A percentile compares a stretch with the other conserved stretches of the same genome.
Evolutionary conservation across 2,888 invertebrate genomes (phyloP).

Genomic region (Philaethria dido): DNA sequence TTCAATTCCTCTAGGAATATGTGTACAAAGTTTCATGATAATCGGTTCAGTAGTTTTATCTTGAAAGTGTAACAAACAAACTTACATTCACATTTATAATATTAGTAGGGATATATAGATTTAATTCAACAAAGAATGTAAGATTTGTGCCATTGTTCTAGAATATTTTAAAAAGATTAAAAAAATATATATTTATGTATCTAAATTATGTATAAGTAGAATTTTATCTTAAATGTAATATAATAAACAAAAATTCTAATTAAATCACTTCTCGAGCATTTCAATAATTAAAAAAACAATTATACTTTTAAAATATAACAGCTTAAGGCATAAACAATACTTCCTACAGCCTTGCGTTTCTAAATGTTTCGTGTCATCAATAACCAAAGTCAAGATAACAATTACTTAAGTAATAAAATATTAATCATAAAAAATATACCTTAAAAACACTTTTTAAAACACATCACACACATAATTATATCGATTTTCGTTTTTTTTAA

Average conservation of each 20-base stretch:
- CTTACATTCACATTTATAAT: too few relatives aligned
- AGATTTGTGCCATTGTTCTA: background rate
- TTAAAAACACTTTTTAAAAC: background rate
- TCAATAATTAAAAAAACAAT: conserved; percentile 8
- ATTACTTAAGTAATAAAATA: conserved; percentile 12
- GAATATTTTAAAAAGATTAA: background rate
- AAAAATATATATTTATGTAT: background rate
- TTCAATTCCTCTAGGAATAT: too few relatives aligned
- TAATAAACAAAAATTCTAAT: background rate
- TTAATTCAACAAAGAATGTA: background rate
- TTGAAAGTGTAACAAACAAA: too few relatives aligned
- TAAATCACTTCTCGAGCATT: background rate
- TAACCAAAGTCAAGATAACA: conserved; percentile 28
- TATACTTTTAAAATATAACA: conserved; percentile 18
- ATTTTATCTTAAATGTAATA: background rate
- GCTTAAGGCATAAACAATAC: conserved; percentile 14
- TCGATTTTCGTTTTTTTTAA: background rate
- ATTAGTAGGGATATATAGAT: too few relatives aligned
- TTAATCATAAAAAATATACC: conserved; percentile 3
- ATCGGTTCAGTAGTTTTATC: too few relatives aligned
- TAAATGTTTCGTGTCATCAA: conserved; percentile 29
- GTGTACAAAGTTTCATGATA: too few relatives aligned
- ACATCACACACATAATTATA: background rate
- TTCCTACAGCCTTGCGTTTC: conserved; percentile 28
- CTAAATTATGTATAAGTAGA: background rate